These are phyloP conservation scores for Nipponacmea schrenckii DNA, from an alignment of 2,888 invertebrate species.

Conservation along the genomic window DNA sequence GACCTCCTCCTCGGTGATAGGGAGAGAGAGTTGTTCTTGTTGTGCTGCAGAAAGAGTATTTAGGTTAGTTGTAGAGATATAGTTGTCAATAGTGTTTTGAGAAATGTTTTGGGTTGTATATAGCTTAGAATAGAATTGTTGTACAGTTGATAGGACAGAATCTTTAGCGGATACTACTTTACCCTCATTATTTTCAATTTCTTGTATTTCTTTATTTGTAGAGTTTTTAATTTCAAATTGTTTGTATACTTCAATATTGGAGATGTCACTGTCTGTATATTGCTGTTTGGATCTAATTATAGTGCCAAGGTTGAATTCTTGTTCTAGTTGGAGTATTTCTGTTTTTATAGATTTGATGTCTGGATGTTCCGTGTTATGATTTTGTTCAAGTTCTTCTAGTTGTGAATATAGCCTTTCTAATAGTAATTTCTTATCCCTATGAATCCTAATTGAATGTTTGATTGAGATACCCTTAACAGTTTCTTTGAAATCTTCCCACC, in stretches of 20 bases:
- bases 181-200: too few relatives aligned
- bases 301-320: not conserved
- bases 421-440: too few relatives aligned
- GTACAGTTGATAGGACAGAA: too few relatives aligned
- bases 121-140: too few relatives aligned
- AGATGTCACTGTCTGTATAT: not conserved
- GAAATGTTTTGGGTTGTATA: too few relatives aligned
- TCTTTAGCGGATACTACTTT: too few relatives aligned
- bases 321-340: not conserved
- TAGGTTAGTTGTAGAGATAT: not conserved
- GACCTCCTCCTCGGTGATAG: not conserved
- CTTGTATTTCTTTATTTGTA: too few relatives aligned
- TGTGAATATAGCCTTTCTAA: not conserved
- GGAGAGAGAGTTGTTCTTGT: not conserved
- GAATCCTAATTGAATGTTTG: not conserved
- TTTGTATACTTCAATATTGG: not conserved
- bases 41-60: not conserved
- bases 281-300: not conserved
- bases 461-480: not conserved
- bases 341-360: too few relatives aligned
- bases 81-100: too few relatives aligned
- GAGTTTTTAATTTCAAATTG: not conserved
- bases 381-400: not conserved
- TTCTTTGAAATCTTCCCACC: conserved; percentile 4
- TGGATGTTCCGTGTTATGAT: too few relatives aligned